phyloP scores from a whole-genome alignment of 2,797 vertebrate species.

The Amphiprion clarkii region DNA sequence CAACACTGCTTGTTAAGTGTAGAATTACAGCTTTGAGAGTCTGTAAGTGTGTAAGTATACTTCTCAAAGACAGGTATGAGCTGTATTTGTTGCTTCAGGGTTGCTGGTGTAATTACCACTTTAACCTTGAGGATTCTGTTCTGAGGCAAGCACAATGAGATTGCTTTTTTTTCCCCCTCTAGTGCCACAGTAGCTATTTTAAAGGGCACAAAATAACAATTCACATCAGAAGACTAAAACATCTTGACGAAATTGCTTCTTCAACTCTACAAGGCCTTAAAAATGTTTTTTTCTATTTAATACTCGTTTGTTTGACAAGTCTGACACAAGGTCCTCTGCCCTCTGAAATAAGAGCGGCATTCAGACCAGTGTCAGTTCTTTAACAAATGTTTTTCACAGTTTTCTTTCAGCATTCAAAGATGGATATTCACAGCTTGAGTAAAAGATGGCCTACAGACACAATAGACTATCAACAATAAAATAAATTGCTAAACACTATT shows the following conservation, averaged over 20 bases:
- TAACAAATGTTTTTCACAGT: not conserved
- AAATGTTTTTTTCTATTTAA: slow-evolving; percentile 4
- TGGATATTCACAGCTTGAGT: not conserved
- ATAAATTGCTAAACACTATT: not conserved
- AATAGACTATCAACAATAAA: not conserved
- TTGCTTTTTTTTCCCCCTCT: slow-evolving; percentile 30
- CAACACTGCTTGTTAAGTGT: slow-evolving; percentile 32
- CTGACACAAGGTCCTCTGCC: slow-evolving; percentile 11
- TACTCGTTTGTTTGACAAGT: slow-evolving; percentile 18
- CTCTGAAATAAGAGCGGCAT: slow-evolving; percentile 4
- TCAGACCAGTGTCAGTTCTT: not conserved
- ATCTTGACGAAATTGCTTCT: slow-evolving; percentile 27
- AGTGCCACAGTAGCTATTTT: slow-evolving; percentile 15
- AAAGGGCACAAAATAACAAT: slow-evolving; percentile 39
- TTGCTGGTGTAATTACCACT: slow-evolving; percentile 46
- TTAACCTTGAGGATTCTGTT: slow-evolving; percentile 52
- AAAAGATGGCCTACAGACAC: not conserved
- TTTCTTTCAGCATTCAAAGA: not conserved
- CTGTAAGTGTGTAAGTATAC: slow-evolving; percentile 5
- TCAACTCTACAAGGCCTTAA: slow-evolving; percentile 5
- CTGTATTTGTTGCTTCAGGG: slow-evolving; percentile 41
- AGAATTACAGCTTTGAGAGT: slow-evolving; percentile 11
- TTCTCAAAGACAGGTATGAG: slow-evolving; percentile 25
- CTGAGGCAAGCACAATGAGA: slow-evolving; percentile 31
- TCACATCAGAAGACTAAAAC: slow-evolving; percentile 20